A percentile compares a stretch with the other conserved stretches of the same genome.
phyloP scores from a whole-genome alignment of 2,888 invertebrate species.

The Drosophila fulvimacula region DNA sequence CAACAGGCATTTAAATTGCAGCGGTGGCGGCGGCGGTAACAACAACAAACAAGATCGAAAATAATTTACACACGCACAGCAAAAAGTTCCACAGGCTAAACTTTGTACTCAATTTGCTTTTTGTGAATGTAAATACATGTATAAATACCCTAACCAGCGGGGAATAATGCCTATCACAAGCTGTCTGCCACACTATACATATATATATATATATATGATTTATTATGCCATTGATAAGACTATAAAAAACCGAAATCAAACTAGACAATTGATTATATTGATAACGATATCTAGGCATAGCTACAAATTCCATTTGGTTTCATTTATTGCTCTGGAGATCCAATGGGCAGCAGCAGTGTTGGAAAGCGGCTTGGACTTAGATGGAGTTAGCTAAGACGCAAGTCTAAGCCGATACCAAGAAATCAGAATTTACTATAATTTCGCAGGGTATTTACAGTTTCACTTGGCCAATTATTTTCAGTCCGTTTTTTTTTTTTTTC shows the following conservation, averaged over 20 bases:
- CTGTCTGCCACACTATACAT: neutral
- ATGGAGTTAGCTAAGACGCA: no score
- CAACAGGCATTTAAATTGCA: constrained; percentile 42
- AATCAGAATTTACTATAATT: neutral
- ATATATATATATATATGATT: neutral
- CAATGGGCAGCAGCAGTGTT: no score
- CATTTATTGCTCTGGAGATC: neutral
- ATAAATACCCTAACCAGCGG: neutral
- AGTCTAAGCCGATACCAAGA: no score
- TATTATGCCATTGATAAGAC: neutral
- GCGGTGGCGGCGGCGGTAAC: constrained; percentile 17
- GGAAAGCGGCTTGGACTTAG: no score
- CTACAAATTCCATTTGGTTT: neutral
- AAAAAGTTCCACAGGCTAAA: constrained; percentile 35
- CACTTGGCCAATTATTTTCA: neutral
- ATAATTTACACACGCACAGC: constrained; percentile 56
- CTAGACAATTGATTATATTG: neutral
- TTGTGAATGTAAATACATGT: constrained; percentile 9
- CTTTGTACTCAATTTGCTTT: constrained; percentile 30
- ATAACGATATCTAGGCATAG: neutral
- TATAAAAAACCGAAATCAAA: neutral
- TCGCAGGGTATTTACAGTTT: constrained; percentile 23
- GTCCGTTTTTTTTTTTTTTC: constrained; percentile 35
- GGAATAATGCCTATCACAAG: neutral
- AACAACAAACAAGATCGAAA: constrained; percentile 39